These are phyloP conservation scores for Ochropacha duplaris DNA, from an alignment of 2,888 invertebrate genomes.

Conservation along the genomic window DNA sequence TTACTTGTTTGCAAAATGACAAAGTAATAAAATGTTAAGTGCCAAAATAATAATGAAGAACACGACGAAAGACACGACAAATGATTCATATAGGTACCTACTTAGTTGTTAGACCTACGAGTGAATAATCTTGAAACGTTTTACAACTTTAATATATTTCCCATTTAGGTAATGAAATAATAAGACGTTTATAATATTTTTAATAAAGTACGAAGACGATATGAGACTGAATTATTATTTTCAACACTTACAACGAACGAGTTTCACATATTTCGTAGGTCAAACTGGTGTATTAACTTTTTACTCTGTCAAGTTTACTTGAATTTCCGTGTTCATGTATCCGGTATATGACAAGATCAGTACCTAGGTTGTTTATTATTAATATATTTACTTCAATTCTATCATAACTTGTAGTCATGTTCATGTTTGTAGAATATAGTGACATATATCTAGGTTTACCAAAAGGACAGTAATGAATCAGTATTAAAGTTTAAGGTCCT, in stretches of 20 bases:
- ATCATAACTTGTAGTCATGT: neutral
- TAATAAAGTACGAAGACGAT: neutral
- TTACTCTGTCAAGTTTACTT: constrained; percentile 35
- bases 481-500: neutral
- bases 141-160: neutral
- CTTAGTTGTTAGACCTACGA: neutral
- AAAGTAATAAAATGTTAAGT: neutral
- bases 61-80: neutral
- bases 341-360: constrained; percentile 25
- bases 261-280: constrained; percentile 43
- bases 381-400: constrained; percentile 1
- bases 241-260: constrained; percentile 36
- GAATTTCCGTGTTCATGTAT: constrained; percentile 34
- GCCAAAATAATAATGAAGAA: neutral
- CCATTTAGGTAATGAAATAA: neutral
- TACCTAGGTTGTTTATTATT: constrained; percentile 1
- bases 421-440: too few species aligned
- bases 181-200: neutral
- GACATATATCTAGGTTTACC: neutral
- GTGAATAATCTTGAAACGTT: neutral
- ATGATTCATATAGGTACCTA: neutral
- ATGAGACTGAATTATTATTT: neutral
- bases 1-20: neutral
- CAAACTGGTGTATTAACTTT: constrained; percentile 44
- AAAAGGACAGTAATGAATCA: neutral